Evolutionary conservation across 2,113 vertebrate genomes (phyloP).

Genomic region (Monarcha castaneiventris): DNA sequence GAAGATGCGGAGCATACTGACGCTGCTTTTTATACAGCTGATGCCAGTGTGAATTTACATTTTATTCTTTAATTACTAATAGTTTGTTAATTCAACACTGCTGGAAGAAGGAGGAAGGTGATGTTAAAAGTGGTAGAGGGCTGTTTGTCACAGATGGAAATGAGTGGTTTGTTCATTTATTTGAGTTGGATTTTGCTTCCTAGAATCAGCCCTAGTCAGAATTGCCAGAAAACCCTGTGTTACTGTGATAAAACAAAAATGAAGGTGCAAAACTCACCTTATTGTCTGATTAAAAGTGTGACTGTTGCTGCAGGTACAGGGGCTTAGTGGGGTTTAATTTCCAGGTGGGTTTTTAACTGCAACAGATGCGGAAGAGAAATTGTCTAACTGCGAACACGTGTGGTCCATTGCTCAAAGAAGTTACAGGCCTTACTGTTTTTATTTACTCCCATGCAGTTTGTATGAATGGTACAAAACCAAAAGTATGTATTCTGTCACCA

Average conservation of each 20-base stretch:
- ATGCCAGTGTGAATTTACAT: neutral
- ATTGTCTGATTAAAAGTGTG: neutral
- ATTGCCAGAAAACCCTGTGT: neutral
- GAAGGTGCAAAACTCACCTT: neutral
- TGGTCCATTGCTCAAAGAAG: neutral
- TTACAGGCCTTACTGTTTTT: neutral
- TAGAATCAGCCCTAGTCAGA: neutral
- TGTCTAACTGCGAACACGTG: accelerated
- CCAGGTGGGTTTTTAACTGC: neutral
- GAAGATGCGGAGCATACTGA: neutral
- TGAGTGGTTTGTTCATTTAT: neutral
- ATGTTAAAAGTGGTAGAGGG: neutral
- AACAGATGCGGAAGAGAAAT: neutral
- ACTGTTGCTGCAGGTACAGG: neutral
- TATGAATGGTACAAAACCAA: neutral
- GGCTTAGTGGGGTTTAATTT: neutral
- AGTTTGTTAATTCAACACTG: neutral
- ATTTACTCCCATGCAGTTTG: neutral
- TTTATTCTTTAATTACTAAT: neutral
- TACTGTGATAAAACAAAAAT: neutral
- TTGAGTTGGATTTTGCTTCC: neutral
- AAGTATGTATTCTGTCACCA: no score
- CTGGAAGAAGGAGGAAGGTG: neutral
- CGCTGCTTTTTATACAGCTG: neutral
- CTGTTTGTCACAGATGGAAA: neutral